Evolutionary conservation across 2,113 vertebrate species (phyloP), one percentile per base, ranked within the genome.

Genomic region (Seriola dumerili): DNA sequence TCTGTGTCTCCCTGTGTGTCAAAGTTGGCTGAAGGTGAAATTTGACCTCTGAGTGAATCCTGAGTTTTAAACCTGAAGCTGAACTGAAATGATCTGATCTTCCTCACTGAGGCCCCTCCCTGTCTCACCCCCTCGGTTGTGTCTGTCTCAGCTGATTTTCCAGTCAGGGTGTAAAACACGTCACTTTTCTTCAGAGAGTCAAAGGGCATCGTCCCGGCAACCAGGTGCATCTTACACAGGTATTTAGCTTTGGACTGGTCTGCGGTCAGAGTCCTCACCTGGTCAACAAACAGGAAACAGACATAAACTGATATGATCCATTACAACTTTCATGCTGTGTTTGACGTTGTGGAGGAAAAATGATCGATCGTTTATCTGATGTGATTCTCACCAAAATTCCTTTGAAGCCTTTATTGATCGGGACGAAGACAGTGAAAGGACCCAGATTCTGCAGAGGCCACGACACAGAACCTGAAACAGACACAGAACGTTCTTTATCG

Each of bases 381-480:
- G 29, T 5, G 9, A 6, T n/a, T 75, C 92, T 93, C 62, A 96
- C 95, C 52, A 86, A 55, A 3, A 70, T 81, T 57, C 89, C 94
- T 88, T 90, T 96, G 79, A 98, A 95, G 6, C 95, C 97, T 65
- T 92, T 96, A 90, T 97, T 96, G 91, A 94, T 95, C 0, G 98
- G 96, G 64, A 98, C 89, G 17, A 99, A 96, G 38, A 98, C 19
- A 0, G 98, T 99, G 92, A 99, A 99, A 0, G 97, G 97, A 86
- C 97, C 98, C 78, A 97, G 85, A 36, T 93, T 94, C 75, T 92
- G 95, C 63, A 99, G 88, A 0, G 93, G 94, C 97, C 97, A 98
- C 12, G 95, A 94, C 4, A 98, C 93, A 66, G 95, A 94, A 76
- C 89, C 98, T 99, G 83, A 72, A 86, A 44, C 32, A 64, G 4